These are phyloP conservation scores for Cheilosia grossa DNA, from an alignment of 2,888 invertebrate genomes.

Conservation along the genomic window DNA sequence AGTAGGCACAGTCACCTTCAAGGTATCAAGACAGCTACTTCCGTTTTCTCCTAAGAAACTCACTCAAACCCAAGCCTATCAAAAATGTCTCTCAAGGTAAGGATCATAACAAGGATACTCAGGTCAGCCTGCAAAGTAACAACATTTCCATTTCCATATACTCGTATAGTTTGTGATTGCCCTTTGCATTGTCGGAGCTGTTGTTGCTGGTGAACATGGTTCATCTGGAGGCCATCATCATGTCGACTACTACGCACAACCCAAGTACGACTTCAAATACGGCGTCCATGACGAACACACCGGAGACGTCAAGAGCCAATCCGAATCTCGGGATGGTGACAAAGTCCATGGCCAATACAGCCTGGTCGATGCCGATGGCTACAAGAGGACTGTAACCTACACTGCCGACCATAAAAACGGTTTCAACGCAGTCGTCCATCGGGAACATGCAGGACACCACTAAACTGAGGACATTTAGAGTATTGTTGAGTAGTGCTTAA, in stretches of 20 bases:
- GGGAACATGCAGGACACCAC: conserved; percentile 80
- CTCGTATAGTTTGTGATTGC: conserved; percentile 57
- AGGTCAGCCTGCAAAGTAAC: not conserved
- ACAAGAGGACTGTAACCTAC: conserved; percentile 84
- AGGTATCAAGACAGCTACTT: conserved; percentile 54
- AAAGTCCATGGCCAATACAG: conserved; percentile 84
- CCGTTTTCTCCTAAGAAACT: conserved; percentile 3
- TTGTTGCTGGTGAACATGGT: conserved; percentile 63
- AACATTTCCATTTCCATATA: not conserved
- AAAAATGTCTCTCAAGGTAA: conserved; percentile 69
- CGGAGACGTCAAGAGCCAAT: conserved; percentile 84
- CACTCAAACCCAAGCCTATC: not conserved
- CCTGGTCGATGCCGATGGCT: conserved; percentile 84
- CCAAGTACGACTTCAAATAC: conserved; percentile 82
- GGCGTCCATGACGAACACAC: conserved; percentile 83
- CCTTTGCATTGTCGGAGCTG: conserved; percentile 54
- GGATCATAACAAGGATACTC: conserved; percentile 7
- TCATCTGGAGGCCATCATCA: conserved; percentile 46
- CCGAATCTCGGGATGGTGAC: conserved; percentile 84
- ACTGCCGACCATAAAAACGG: conserved; percentile 84
- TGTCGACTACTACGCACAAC: conserved; percentile 77
- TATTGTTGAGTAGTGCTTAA: conserved; percentile 19
- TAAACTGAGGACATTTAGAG: conserved; percentile 19
- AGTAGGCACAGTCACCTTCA: conserved; percentile 56
- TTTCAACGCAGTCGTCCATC: conserved; percentile 85